phyloP scores from a whole-genome alignment of 1,140 invertebrate species.

The Agraylea sexmaculata region DNA sequence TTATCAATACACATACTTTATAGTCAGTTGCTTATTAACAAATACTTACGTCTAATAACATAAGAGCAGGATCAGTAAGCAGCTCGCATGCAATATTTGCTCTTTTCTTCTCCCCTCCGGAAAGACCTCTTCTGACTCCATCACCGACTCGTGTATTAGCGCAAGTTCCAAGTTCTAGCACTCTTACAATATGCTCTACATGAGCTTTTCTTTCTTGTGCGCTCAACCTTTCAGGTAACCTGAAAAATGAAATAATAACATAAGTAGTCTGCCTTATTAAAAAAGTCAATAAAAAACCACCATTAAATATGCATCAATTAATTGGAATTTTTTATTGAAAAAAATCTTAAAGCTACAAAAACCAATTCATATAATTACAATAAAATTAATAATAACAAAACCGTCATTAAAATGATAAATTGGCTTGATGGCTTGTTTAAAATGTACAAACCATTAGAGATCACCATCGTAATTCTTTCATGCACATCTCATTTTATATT shows the following conservation, averaged over 20 bases:
- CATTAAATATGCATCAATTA: background rate
- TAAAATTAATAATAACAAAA: no score
- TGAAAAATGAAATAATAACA: conserved; percentile 8
- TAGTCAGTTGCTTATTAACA: background rate
- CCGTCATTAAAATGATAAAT: no score
- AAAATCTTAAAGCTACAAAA: no score
- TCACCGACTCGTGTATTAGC: conserved; percentile 77
- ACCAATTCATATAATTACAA: no score
- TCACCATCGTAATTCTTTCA: no score
- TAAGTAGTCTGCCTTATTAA: background rate
- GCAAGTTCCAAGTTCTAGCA: conserved; percentile 62
- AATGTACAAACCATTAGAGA: no score
- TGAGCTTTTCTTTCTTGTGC: conserved; percentile 63
- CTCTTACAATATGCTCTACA: conserved; percentile 70
- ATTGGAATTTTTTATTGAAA: background rate
- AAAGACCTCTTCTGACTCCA: conserved; percentile 63
- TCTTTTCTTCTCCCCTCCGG: conserved; percentile 78
- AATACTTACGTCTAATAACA: conserved; percentile 72
- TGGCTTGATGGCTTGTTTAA: no score
- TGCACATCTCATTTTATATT: no score
- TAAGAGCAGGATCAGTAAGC: conserved; percentile 70
- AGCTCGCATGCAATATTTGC: conserved; percentile 81
- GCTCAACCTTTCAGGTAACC: conserved; percentile 65
- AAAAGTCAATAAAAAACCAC: background rate
- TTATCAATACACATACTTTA: no score